Evolutionary conservation across 2,113 vertebrate species (phyloP).

Genomic region (Colossoma macropomum): DNA sequence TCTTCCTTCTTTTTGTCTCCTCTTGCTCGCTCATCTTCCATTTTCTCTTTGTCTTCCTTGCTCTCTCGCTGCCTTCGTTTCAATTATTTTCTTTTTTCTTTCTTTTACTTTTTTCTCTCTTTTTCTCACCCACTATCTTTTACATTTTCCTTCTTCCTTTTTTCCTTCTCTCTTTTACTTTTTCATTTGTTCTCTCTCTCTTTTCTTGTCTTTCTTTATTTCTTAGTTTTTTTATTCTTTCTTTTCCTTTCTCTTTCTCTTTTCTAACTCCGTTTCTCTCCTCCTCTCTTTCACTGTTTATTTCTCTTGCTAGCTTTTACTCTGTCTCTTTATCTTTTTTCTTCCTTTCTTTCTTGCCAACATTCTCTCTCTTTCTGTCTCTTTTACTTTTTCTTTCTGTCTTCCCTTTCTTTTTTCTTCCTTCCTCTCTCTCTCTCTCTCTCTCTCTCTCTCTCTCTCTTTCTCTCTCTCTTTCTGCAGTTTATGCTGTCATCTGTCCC

Average conservation of each 20-base stretch:
- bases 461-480: no score
- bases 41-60: no score
- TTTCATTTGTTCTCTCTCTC: slow-evolving; percentile 2
- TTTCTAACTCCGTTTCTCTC: background rate
- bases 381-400: background rate
- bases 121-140: slow-evolving; percentile 3
- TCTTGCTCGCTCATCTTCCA: no score
- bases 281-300: background rate
- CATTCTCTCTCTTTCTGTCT: background rate
- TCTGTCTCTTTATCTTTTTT: background rate
- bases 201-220: background rate
- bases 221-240: background rate
- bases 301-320: background rate
- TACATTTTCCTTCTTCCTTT: background rate
- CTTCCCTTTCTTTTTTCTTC: background rate
- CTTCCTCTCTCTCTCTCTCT: background rate
- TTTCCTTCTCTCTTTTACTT: background rate
- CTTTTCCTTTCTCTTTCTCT: background rate
- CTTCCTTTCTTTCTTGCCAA: no score
- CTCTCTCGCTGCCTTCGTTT: no score
- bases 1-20: background rate
- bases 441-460: background rate
- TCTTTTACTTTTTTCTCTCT: slow-evolving; percentile 44
- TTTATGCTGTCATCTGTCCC: no score
- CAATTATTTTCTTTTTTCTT: no score